Base-by-base conservation (phyloP, 2,113 vertebrate species). In the Lasiurus cinereus region DNA sequence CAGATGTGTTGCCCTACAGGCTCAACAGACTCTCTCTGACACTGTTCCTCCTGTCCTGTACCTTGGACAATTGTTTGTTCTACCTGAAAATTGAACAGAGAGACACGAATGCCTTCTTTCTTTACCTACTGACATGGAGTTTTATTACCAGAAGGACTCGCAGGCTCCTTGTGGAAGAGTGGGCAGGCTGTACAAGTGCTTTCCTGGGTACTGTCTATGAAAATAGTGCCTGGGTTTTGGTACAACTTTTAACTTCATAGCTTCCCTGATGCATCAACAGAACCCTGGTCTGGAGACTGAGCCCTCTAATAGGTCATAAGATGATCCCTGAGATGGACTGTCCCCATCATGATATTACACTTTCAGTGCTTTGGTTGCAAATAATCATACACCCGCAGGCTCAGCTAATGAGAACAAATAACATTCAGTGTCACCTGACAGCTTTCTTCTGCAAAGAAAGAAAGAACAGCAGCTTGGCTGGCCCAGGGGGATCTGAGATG, bases 11-110 rank as follows among this genome's bases (percentile, higher is more conserved):
- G 96, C 97, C 96, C 96, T 95, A 33, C 66, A 89, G 97, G 96
- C 95, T 93, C 97, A 79, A 74, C 39, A 92, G 93, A 90, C 94
- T 96, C 96, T 94, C 93, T 92, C 67, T 46, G 0, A 96, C 84
- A 93, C 39, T 62, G 66, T 14, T 97, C 83, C 97, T 98, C 92
- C 95, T 95, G 97, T 96, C 96, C 97, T 74, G 66, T 89, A 83
- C 92, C 97, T 97, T 94, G 88, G 97, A 97, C 12, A 33, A 96
- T 76, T 97, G 95, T 96, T 97, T 98, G 95, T 88, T 98, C 88
- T 97, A 96, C 96, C 96, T 96, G 94, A 97, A 98, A 98, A 98
- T 80, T 97, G 97, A 98, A 97, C 97, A 97, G 98, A 98, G 94
- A 83, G 69, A 77, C 15, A 96, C 0, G 1, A 97, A 97, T 93